phyloP scores from a whole-genome alignment of 2,888 invertebrate species.

The Lochmaea capreae region DNA sequence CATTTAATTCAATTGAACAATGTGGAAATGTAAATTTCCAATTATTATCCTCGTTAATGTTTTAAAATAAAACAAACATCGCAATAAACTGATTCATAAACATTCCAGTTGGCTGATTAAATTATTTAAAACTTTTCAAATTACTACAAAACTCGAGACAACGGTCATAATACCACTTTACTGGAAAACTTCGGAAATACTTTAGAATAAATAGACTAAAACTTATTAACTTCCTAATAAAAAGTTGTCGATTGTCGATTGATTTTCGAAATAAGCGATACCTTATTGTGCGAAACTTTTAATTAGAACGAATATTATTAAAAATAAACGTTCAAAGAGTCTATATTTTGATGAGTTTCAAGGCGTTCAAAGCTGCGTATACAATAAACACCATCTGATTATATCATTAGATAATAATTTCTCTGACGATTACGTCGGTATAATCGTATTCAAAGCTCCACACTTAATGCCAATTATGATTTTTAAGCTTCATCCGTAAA shows the following conservation, averaged over 20 bases:
- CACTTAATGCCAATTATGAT: too few relatives aligned
- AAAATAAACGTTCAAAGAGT: too few relatives aligned
- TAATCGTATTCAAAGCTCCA: too few relatives aligned
- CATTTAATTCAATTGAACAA: background rate
- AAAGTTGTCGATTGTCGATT: background rate
- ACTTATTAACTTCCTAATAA: background rate
- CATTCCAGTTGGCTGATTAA: background rate
- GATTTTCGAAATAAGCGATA: background rate
- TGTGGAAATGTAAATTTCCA: background rate
- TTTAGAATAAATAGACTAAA: slow-evolving; percentile 4
- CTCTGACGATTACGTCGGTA: too few relatives aligned
- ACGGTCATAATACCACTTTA: background rate
- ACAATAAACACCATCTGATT: too few relatives aligned
- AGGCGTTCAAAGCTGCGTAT: too few relatives aligned
- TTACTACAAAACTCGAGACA: background rate
- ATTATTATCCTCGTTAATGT: background rate
- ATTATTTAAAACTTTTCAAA: slow-evolving; percentile 9
- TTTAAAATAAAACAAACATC: background rate
- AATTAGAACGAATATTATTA: too few relatives aligned
- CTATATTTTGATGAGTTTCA: too few relatives aligned
- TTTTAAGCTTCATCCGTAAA: too few relatives aligned
- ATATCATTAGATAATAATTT: too few relatives aligned
- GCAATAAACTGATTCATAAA: background rate
- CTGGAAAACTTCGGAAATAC: background rate
- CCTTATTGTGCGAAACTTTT: too few relatives aligned